Conservation (phyloP, 1,140 invertebrate genomes). For the Mamestra configurata region DNA sequence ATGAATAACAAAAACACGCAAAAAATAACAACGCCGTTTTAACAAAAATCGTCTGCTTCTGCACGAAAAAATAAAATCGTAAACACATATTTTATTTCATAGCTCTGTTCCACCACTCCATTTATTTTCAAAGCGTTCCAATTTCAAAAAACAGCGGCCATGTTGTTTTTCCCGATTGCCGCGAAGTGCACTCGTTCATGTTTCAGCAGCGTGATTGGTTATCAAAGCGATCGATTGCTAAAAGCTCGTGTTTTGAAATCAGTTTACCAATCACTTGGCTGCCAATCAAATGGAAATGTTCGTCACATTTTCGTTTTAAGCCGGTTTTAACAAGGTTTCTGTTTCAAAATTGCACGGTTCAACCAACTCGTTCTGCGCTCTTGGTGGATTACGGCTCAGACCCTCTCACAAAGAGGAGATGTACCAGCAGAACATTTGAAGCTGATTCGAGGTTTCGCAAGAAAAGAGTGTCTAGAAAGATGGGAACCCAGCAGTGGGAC, state of each 20-base stretch:
- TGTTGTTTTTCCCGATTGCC: neutral
- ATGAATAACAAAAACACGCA: neutral
- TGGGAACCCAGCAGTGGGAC: too few relatives aligned
- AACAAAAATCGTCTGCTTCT: neutral
- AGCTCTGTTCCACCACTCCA: constrained; percentile 11
- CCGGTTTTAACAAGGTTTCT: neutral
- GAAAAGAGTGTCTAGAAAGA: too few relatives aligned
- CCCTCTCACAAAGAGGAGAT: too few relatives aligned
- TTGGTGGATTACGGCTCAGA: too few relatives aligned
- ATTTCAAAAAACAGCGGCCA: constrained; percentile 22
- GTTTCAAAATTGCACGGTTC: too few relatives aligned
- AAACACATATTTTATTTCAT: constrained; percentile 3
- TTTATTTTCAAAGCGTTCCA: constrained; percentile 17
- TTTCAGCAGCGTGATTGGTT: constrained; percentile 22
- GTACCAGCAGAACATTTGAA: too few relatives aligned
- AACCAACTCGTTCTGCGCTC: too few relatives aligned
- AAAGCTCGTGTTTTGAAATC: neutral
- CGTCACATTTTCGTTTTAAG: constrained; percentile 12
- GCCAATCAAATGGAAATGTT: neutral
- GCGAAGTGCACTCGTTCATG: constrained; percentile 24
- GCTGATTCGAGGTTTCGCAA: too few relatives aligned
- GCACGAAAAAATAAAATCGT: neutral
- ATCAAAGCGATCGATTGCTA: constrained; percentile 14
- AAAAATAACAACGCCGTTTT: neutral
- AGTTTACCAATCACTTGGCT: neutral